Conservation (phyloP, 2,888 invertebrate genomes). For the Tinea semifulvella region DNA sequence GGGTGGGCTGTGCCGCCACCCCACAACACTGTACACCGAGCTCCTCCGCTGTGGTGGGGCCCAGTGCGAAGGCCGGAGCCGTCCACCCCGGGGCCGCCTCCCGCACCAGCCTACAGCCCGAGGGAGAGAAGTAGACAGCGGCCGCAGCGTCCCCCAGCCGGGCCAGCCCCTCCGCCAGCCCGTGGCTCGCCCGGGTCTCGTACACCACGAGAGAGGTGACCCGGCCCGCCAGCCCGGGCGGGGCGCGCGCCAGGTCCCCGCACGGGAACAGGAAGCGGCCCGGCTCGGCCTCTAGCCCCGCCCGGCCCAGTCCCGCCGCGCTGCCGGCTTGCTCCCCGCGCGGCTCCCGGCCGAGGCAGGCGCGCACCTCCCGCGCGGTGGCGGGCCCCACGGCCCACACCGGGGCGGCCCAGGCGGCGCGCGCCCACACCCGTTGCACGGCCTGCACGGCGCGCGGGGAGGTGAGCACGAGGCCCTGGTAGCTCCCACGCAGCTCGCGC, state of each 20-base stretch:
- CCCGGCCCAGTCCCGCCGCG: constrained; percentile 41
- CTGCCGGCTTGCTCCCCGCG: constrained; percentile 39
- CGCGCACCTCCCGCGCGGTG: constrained; percentile 26
- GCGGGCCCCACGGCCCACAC: constrained; percentile 48
- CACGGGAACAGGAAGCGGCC: constrained; percentile 31
- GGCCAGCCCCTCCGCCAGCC: constrained; percentile 25
- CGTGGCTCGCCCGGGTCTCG: constrained; percentile 49
- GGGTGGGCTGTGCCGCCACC: constrained; percentile 8
- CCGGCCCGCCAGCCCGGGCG: constrained; percentile 29
- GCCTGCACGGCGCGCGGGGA: constrained; percentile 50
- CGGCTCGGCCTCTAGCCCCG: constrained; percentile 31
- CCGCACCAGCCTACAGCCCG: constrained; percentile 34
- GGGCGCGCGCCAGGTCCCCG: constrained; percentile 37
- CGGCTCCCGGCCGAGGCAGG: constrained; percentile 21
- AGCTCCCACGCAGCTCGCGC: constrained; percentile 28
- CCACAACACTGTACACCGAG: constrained; percentile 21
- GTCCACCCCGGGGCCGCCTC: constrained; percentile 22
- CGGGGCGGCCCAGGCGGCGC: constrained; percentile 38
- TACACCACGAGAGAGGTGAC: constrained; percentile 35
- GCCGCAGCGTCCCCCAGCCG: constrained; percentile 26
- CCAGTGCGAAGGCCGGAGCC: constrained; percentile 19
- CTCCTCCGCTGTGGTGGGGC: constrained; percentile 26
- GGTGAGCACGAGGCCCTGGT: constrained; percentile 43
- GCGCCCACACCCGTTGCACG: constrained; percentile 42
- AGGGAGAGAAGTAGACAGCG: constrained; percentile 56